Evolutionary conservation across 2,888 invertebrate species (phyloP).

Genomic region (Orthosia cruda): DNA sequence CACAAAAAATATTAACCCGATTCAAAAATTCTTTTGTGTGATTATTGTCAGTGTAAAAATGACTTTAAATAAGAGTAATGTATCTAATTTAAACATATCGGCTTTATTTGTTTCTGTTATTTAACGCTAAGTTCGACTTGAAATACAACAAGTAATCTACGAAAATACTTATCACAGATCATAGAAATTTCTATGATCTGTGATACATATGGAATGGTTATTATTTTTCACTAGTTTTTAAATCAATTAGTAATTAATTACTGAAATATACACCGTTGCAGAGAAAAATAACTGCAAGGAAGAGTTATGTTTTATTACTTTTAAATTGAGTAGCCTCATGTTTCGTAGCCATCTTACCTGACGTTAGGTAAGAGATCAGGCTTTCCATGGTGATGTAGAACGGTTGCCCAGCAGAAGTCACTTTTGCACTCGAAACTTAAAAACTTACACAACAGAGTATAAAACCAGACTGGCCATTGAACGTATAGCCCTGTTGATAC

Average conservation of each 20-base stretch:
- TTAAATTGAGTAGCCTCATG: no score
- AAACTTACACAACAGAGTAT: conserved; percentile 17
- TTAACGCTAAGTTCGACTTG: no score
- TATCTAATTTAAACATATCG: no score
- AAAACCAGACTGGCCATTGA: conserved; percentile 8
- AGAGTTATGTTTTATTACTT: no score
- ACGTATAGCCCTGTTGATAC: neutral
- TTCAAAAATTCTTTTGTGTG: neutral
- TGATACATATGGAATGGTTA: no score
- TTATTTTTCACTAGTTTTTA: no score
- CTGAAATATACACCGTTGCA: no score
- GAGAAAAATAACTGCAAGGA: no score
- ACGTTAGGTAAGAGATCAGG: conserved; percentile 38
- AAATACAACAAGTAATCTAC: no score
- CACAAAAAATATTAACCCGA: neutral
- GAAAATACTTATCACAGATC: no score
- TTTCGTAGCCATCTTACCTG: conserved; percentile 17
- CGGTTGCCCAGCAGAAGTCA: conserved; percentile 12
- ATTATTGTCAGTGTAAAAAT: neutral
- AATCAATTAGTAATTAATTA: no score
- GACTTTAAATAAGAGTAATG: neutral
- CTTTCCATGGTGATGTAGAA: conserved; percentile 29
- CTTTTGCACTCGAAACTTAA: conserved; percentile 31
- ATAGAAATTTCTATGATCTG: no score
- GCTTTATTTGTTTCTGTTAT: neutral